phyloP scores from a whole-genome alignment of 2,888 invertebrate genomes.

The Thyatira batis region DNA sequence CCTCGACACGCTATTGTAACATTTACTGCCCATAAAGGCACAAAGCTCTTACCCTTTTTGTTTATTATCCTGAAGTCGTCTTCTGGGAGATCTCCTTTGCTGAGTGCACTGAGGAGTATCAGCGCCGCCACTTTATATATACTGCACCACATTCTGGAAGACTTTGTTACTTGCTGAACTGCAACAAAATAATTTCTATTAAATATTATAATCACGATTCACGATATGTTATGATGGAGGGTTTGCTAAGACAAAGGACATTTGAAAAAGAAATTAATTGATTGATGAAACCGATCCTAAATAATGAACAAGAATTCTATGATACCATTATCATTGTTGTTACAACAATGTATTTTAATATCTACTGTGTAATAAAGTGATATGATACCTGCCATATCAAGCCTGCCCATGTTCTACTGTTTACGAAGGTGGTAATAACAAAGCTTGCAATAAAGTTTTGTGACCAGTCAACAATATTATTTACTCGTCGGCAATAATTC shows the following conservation, averaged over 20 bases:
- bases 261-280: no score
- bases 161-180: conserved; percentile 28
- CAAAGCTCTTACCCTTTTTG: conserved; percentile 57
- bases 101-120: conserved; percentile 59
- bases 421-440: neutral
- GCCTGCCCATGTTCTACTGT: neutral
- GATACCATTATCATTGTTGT: no score
- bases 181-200: conserved; percentile 38
- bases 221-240: no score
- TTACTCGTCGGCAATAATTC: neutral
- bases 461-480: neutral
- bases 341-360: no score
- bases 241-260: no score
- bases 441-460: neutral
- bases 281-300: no score
- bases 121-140: conserved; percentile 60
- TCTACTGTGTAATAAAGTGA: no score
- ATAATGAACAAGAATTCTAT: no score
- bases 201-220: no score
- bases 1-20: conserved; percentile 1
- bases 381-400: no score
- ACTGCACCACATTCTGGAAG: conserved; percentile 46
- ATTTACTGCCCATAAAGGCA: conserved; percentile 1
- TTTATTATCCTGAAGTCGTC: conserved; percentile 80
- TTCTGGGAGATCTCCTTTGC: conserved; percentile 69